Evolutionary conservation across 1,140 invertebrate species (phyloP), one percentile per base, ranked within the genome.

Genomic region (Pogonomyrmex californicus): DNA sequence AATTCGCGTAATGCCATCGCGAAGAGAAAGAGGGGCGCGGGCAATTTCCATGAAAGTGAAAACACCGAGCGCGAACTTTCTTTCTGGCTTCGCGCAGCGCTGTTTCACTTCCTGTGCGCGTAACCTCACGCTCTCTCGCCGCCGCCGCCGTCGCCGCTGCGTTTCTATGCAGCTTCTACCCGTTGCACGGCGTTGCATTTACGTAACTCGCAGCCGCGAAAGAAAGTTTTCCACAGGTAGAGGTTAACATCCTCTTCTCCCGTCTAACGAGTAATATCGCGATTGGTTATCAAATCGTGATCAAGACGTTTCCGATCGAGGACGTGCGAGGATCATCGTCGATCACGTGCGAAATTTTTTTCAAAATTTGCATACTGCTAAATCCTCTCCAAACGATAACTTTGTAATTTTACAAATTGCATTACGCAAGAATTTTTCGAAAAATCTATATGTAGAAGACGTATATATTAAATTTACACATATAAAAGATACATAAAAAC

Each of bases 81-180:
- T 95, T 95, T 95, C 94, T 93, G 89, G 91, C 88, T 87, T 70
- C 58, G 88, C 87, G 92, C 91, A 33, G 30, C 30, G 92, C 93
- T 95, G 92, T 95, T 95, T 95, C 94, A 95, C 95, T 95, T 95
- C 94, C 94, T 95, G 94, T 91, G 94, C 92, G 93, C 94, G 93
- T 95, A 95, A 95, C 78, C 82, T 88, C 76, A 6, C 90, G 76
- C 78, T 70, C 86, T 79, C 87, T 68, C 77, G 70, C 71, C 77
- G 68, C 23, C 23, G 23, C 23, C n/a, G n/a, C n/a, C 66, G 56
- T 65, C 51, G 38, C 44, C 65, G 83, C 12, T 86, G 88, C 88
- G 87, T 91, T 91, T 91, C 89, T 91, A 91, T 91, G 89, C 86
- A 90, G 88, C 89, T 82, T 90, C 79, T 90, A 89, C 30, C 44